These are phyloP conservation scores for Rugalucina vietnamica DNA, from an alignment of 2,888 invertebrate genomes.

Conservation along the genomic window DNA sequence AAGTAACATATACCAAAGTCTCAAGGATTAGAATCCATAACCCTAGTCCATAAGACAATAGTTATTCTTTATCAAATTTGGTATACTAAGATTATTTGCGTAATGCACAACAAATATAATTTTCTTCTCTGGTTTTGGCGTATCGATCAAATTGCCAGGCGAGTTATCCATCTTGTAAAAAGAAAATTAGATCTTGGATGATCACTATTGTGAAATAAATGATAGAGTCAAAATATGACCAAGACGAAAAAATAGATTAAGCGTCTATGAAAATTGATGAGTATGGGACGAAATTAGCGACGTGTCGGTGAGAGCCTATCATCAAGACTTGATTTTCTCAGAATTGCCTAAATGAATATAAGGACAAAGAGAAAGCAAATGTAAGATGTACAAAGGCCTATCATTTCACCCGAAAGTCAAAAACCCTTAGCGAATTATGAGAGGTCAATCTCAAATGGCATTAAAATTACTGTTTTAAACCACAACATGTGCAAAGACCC, in stretches of 20 bases:
- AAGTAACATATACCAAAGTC: no score
- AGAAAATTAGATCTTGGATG: constrained; percentile 8
- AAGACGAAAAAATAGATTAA: constrained; percentile 15
- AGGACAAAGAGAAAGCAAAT: no score
- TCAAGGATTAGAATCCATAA: no score
- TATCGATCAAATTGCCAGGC: not conserved
- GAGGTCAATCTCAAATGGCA: no score
- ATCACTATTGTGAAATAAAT: constrained; percentile 14
- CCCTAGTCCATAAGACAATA: no score
- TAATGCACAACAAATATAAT: not conserved
- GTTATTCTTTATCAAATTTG: no score
- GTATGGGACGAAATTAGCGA: constrained; percentile 7
- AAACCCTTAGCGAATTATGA: no score
- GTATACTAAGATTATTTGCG: no score
- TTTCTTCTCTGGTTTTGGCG: not conserved
- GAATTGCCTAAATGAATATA: constrained; percentile 8
- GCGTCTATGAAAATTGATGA: constrained; percentile 17
- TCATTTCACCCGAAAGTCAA: no score
- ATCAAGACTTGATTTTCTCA: not conserved
- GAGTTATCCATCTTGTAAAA: constrained; percentile 9
- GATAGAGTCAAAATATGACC: constrained; percentile 16
- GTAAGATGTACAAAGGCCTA: no score
- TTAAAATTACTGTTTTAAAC: no score
- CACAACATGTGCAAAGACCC: no score
- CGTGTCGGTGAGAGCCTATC: constrained; percentile 3